Base-by-base conservation (phyloP, 2,888 invertebrate species). In the Drosophila quinaria region DNA sequence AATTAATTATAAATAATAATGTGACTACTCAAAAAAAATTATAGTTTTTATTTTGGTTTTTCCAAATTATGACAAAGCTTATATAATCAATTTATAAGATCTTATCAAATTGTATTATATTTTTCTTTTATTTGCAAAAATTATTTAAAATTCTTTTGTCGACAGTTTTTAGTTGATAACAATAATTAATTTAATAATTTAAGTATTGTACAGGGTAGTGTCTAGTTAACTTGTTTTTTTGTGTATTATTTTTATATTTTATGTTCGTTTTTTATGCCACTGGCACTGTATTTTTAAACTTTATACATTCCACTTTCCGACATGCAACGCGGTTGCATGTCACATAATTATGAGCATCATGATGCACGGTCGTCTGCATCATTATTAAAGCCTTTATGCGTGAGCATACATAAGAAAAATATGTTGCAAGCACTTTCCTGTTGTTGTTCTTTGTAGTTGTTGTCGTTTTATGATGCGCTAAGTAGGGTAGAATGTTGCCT, bases 321-420 rank as follows among this genome's bases (percentile, higher is more conserved):
- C 77, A 68, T 63, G 67, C 47, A 64, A 39, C 47, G 63, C 59
- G 58, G 63, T 46, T 69, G 58, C 76, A 78, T 79, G 80, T 79
- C 82, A 82, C 81, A 87, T 90, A 90, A 90, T 90, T 89, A 90
- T 90, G 86, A 87, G 78, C 71, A 74, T 70, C 78, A 72, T 71
- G 80, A 68, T 71, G 72, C 73, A 67, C 56, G 42, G 22, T 15
- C 74, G 75, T 60, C 73, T 69, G 70, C 74, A 74, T 76, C 75
- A 81, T 81, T 78, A 81, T 87, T 83, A 76, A 83, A 81, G 74
- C 74, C 83, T 74, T 86, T 86, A 86, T 83, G 86, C 79, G 68
- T 76, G 86, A 74, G 70, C 85, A 81, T 66, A 54, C 50, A 29
- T n/a, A 41, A n/a, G 39, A 54, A 61, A 54, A 64, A 58, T 47